Base-by-base conservation (phyloP, 1,140 invertebrate species). In the Drosophila kurseongensis region DNA sequence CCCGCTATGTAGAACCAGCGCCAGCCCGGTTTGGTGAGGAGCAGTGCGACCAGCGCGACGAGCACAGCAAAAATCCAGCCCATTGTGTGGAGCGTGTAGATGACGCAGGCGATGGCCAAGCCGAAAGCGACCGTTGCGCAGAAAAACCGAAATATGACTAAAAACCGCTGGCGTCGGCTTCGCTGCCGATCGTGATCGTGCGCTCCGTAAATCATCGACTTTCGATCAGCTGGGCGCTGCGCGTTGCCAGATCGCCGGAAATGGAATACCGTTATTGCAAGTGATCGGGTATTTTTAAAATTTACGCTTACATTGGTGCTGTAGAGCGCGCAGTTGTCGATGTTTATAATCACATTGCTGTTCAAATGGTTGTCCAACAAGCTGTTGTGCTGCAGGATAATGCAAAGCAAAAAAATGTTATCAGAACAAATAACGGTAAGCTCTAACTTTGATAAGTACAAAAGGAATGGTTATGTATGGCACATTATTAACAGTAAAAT, bases 1-100 rank as follows among this genome's bases (percentile, higher is more conserved):
- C 94, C 59, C 32, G 95, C 95, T n/a, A 97, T 93, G 91, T 96
- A 96, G 68, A 96, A 60, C 95, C 95, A 72, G 94, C 95, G 36
- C 95, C 94, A 94, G 5, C 95, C 72, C n/a, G 88, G 85, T 76
- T 82, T 83, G 29, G 83, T 88, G 48, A 91, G 56, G 55, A 91
- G 77, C 32, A 88, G 52, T 16, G 83, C 83, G 47, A 76, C 44
- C 35, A 91, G 52, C 55, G 89, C 78, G 47, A 78, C 45, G 56
- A 91, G 52, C 50, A 88, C 57, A 66, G 88, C 88, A 66, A 91
- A 67, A 52, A 90, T 72, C 88, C 88, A 90, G 66, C 88, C 88
- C 88, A 90, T 90, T 80, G 88, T 89, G 32, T 89, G 47, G 14
- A 83, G 65, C 61, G 76, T 83, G 18, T 73, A 86, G 23, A 73